phyloP scores from a whole-genome alignment of 2,797 vertebrate genomes.

The Tolypeutes matacus region DNA sequence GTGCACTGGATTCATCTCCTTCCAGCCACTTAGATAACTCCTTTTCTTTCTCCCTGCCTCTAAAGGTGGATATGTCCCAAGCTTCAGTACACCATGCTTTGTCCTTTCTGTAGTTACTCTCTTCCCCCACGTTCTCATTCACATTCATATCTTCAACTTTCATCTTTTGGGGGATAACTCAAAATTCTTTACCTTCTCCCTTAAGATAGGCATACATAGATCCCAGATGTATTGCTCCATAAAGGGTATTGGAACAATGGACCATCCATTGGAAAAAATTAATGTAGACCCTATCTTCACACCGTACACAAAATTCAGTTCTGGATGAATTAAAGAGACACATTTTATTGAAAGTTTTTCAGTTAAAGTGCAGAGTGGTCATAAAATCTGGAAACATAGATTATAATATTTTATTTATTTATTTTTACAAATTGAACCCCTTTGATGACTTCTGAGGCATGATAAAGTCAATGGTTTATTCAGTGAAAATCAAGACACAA shows the following conservation, averaged over 20 bases:
- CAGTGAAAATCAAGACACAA: conserved; percentile 22
- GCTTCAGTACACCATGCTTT: neutral
- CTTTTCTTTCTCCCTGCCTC: neutral
- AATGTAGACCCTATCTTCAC: neutral
- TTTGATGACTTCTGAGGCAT: neutral
- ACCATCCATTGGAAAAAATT: neutral
- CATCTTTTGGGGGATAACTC: neutral
- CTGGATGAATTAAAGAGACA: neutral
- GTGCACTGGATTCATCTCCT: neutral
- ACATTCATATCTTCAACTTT: neutral
- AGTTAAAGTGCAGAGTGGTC: neutral
- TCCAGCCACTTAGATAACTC: neutral
- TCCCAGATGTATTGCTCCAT: neutral
- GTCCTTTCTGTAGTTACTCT: neutral
- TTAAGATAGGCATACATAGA: neutral
- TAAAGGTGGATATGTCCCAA: too few species aligned
- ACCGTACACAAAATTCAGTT: neutral
- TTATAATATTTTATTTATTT: neutral
- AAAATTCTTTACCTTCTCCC: neutral
- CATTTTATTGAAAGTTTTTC: neutral
- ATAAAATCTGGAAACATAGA: neutral
- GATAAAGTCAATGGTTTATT: neutral
- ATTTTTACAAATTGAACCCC: neutral
- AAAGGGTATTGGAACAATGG: neutral
- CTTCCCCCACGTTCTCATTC: neutral